Base-by-base conservation (phyloP, 2,797 vertebrate species). In the Gastrophryne carolinensis region DNA sequence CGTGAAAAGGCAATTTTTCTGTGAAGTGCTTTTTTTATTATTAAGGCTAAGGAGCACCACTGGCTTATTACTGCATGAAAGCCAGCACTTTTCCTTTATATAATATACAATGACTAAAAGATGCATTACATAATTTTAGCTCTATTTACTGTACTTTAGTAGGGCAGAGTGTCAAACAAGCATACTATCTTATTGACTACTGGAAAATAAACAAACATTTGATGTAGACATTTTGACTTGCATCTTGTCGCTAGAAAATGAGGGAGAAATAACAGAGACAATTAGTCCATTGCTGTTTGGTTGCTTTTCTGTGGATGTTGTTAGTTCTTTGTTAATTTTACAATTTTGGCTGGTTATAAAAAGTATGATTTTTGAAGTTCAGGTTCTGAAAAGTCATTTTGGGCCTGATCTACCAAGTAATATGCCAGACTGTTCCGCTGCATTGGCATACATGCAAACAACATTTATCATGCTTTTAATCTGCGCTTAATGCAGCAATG, bases 11-110 rank as follows among this genome's bases (percentile, higher is more conserved):
- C 67, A 83, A 81, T 82, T 84, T 86, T 81, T 69, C 37, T 72
- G 2, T 78, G 75, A 32, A 2, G 1, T 44, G 2, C 39, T 82
- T 50, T 64, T 88, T 86, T 83, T 47, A 78, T 80, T 84, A 82
- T 81, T 83, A 81, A 80, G 66, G 75, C 65, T 63, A 79, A 82
- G 57, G 81, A 26, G 11, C 64, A 54, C 73, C 72, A 88, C 79
- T 84, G 81, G 73, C 75, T 83, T 84, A 85, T 84, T 84, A 78
- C 73, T 74, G 52, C 21, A 83, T 73, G 85, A 87, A 84, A 83
- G 52, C 68, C 57, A 76, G 49, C n/a, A 79, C 81, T 84, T 84
- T 54, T 83, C 76, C 82, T 69, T 15, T 1, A 44, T 79, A 79
- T 73, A 84, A 69, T 79, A 79, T 64, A 73, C 84, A 61, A 52